Base-by-base conservation (phyloP, 2,113 vertebrate species). In the Chaenocephalus aceratus region DNA sequence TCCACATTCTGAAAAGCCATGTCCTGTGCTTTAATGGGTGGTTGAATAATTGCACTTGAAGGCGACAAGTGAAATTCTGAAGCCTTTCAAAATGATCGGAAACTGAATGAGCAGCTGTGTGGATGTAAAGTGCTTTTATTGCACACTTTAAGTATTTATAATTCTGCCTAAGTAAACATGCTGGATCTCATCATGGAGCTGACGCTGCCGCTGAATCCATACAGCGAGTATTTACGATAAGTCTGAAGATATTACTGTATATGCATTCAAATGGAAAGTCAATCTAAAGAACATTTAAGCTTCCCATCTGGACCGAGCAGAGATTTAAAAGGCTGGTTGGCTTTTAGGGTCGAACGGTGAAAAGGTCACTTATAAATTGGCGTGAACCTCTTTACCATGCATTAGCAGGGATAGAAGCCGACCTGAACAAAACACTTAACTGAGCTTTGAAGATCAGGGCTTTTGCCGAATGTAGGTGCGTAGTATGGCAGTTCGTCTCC, bases 311-410 rank as follows among this genome's bases (percentile, higher is more conserved):
- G 53, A 52, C 44, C 26, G 16, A 51, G 8, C 58, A 49, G n/a
- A 57, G 26, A 58, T 82, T 76, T 59, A 62, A 73, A 75, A 74
- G 46, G 41, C 63, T 13, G 0, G 14, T 21, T 52, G 75, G 82
- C 78, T 83, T 73, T 18, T 73, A 73, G 57, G 57, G 41, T 68
- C 36, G 60, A 65, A 61, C 7, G 12, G 64, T 67, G 57, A 66
- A 79, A 85, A 85, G 84, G 89, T 87, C 88, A 83, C 78, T 84
- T 68, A 67, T 48, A 89, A 88, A 82, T 67, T 72, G 79, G 61
- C 30, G 34, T 58, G 66, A 62, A 75, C 18, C 87, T 87, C 81
- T 91, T 92, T 80, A 85, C 68, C 82, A 77, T 86, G 80, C 83
- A 84, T 87, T 84, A 85, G 86, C 30, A 21, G 66, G 76, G 60